Conservation (phyloP, 2,797 vertebrate genomes). For the Toxotes lorentzi region DNA sequence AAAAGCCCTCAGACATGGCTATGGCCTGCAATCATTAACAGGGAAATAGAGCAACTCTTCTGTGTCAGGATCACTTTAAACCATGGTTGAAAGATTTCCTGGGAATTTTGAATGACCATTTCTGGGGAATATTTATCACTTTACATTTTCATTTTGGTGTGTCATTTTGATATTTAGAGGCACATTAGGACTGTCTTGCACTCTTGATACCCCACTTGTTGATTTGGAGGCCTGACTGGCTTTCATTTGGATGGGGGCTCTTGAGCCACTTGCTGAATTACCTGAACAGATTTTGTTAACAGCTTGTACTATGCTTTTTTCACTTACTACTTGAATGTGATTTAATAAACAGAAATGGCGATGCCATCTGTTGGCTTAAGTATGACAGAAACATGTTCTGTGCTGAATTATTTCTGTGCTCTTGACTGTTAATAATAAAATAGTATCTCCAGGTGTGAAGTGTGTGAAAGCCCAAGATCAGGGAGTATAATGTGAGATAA, state of each 20-base stretch:
- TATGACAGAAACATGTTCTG: not conserved
- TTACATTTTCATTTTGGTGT: not conserved
- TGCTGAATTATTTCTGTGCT: not conserved
- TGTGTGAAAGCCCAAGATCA: slow-evolving; percentile 5
- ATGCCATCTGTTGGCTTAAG: slow-evolving; percentile 3
- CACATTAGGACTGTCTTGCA: not conserved
- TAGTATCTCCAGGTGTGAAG: slow-evolving; percentile 47
- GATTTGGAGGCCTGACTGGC: too few relatives aligned
- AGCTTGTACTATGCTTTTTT: not conserved
- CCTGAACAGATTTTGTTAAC: not conserved
- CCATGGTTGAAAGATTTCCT: not conserved
- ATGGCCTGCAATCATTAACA: not conserved
- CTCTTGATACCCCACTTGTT: not conserved
- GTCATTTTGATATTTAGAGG: not conserved
- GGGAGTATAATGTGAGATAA: slow-evolving; percentile 19
- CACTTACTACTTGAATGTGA: not conserved
- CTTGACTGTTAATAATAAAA: slow-evolving; percentile 28
- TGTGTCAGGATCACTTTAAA: not conserved
- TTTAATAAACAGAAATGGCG: not conserved
- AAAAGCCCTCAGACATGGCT: not conserved
- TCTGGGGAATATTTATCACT: not conserved
- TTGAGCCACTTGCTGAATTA: not conserved
- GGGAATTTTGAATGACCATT: not conserved
- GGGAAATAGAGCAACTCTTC: not conserved
- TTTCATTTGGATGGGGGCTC: too few relatives aligned